phyloP scores from a whole-genome alignment of 2,113 vertebrate genomes.

The Gila orcuttii region DNA sequence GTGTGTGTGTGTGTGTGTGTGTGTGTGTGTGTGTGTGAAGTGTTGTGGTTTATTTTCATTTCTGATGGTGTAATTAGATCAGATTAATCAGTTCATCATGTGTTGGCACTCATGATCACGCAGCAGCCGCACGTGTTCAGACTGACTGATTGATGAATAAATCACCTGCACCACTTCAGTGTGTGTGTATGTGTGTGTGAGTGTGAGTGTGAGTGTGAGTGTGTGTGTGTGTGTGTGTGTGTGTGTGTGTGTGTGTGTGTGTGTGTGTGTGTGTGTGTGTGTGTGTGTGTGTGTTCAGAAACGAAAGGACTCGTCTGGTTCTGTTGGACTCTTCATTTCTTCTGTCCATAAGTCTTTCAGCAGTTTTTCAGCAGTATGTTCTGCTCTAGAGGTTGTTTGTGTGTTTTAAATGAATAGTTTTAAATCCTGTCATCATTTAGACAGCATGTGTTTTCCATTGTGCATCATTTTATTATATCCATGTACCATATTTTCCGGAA shows the following conservation, averaged over 20 bases:
- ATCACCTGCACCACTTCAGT: conserved; percentile 18
- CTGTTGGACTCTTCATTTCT: too few relatives aligned
- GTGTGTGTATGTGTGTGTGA: background rate
- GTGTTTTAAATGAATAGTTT: too few relatives aligned
- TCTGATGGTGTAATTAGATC: conserved; percentile 12
- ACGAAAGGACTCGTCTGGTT: too few relatives aligned
- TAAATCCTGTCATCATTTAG: too few relatives aligned
- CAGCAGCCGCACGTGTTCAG: background rate
- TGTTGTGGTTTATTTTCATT: conserved; percentile 21
- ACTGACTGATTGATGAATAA: conserved; percentile 11
- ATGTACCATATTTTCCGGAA: background rate
- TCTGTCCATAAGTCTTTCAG: too few relatives aligned
- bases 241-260: background rate
- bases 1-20: background rate
- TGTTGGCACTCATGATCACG: conserved; percentile 19
- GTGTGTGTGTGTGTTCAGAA: too few relatives aligned
- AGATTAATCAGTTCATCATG: background rate
- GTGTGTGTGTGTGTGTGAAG: background rate
- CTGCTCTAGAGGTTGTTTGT: too few relatives aligned
- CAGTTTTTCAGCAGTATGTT: too few relatives aligned
- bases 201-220: background rate
- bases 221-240: background rate
- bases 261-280: too few relatives aligned
- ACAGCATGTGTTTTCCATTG: background rate
- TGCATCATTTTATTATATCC: background rate